Evolutionary conservation across 2,797 vertebrate genomes (phyloP).

Genomic region (Diplodus sargus): DNA sequence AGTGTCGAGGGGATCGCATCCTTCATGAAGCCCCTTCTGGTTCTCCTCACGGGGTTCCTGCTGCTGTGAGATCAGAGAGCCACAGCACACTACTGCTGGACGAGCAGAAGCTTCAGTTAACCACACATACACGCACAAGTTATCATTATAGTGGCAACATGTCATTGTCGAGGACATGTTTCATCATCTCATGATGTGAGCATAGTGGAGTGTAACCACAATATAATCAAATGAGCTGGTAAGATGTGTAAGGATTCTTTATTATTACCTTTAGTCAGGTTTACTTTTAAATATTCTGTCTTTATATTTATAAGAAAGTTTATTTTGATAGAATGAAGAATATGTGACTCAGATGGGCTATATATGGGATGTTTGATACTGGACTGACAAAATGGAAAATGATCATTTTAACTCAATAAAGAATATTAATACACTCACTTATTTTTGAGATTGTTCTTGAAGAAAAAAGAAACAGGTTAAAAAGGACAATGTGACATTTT

Average conservation of each 20-base stretch:
- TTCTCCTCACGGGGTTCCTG: conserved; percentile 72
- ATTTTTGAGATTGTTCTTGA: background rate
- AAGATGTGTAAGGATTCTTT: background rate
- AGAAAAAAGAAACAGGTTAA: background rate
- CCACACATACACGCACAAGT: background rate
- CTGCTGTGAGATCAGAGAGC: conserved; percentile 58
- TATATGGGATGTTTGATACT: conserved; percentile 4
- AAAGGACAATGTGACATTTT: conserved; percentile 25
- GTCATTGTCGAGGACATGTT: background rate
- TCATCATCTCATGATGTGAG: background rate
- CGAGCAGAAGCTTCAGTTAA: conserved; percentile 14
- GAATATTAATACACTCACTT: background rate
- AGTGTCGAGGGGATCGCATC: conserved; percentile 63
- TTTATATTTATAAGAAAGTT: conserved; percentile 55
- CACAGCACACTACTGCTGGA: background rate
- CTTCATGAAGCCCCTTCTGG: conserved; percentile 69
- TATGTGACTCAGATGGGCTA: background rate
- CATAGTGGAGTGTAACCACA: background rate
- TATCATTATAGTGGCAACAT: background rate
- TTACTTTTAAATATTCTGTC: conserved; percentile 10
- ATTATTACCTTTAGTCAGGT: background rate
- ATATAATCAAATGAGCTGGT: conserved; percentile 3
- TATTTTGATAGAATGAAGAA: conserved; percentile 58
- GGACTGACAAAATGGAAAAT: background rate
- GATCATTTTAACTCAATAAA: conserved; percentile 38